These are phyloP conservation scores for Oncopeltus fasciatus DNA, from an alignment of 1,140 invertebrate species.

Conservation along the genomic window DNA sequence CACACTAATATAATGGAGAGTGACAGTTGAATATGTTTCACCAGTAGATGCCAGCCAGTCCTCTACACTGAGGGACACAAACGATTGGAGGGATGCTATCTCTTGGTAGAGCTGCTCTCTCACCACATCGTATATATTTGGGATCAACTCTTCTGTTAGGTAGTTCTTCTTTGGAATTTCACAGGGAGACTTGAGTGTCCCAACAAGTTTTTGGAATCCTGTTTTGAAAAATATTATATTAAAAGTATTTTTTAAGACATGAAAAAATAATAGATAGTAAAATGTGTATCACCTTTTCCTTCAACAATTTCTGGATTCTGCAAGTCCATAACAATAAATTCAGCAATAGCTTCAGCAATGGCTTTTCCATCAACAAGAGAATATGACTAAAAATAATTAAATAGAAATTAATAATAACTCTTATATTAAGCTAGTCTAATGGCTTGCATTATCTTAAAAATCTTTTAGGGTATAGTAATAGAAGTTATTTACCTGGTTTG, in stretches of 20 bases:
- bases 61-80: constrained; percentile 35
- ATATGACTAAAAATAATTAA: constrained; percentile 8
- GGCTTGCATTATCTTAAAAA: too few species aligned
- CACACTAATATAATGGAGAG: constrained; percentile 34
- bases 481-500: constrained; percentile 10
- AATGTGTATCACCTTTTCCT: constrained; percentile 29
- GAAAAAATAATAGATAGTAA: not conserved
- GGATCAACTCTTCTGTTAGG: constrained; percentile 36
- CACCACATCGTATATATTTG: constrained; percentile 34
- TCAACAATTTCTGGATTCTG: constrained; percentile 36
- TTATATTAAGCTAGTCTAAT: too few species aligned
- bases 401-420: not conserved
- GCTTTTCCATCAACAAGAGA: constrained; percentile 27
- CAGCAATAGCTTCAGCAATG: constrained; percentile 33
- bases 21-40: constrained; percentile 33
- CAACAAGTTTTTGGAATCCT: constrained; percentile 34
- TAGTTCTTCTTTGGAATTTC: constrained; percentile 37
- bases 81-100: constrained; percentile 27
- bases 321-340: constrained; percentile 35
- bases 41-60: constrained; percentile 35
- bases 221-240: not conserved
- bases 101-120: constrained; percentile 29
- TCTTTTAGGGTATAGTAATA: too few species aligned
- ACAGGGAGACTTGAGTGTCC: constrained; percentile 35
- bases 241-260: not conserved